Evolutionary conservation across 1,140 invertebrate species (phyloP).

Genomic region (Gerris buenoi): DNA sequence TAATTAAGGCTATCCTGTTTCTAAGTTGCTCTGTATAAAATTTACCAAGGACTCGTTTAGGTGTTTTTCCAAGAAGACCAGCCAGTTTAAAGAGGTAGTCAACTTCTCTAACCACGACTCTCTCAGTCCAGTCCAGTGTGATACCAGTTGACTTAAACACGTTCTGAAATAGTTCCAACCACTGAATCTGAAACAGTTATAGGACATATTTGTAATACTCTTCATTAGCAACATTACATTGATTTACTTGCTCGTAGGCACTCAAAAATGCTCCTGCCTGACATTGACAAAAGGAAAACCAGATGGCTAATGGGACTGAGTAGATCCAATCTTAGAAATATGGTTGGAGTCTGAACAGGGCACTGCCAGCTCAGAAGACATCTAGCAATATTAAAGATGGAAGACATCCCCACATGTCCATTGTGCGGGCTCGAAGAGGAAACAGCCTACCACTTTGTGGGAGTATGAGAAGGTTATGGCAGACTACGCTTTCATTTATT

Average conservation of each 20-base stretch:
- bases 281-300: too few species aligned
- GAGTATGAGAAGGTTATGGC: too few species aligned
- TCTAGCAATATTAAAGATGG: too few species aligned
- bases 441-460: too few species aligned
- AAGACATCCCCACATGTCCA: background rate
- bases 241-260: background rate
- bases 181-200: conserved; percentile 26
- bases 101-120: conserved; percentile 24
- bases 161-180: conserved; percentile 21
- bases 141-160: conserved; percentile 19
- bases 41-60: conserved; percentile 21
- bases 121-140: conserved; percentile 19
- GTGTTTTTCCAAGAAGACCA: conserved; percentile 20
- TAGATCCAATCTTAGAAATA: too few species aligned
- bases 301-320: too few species aligned
- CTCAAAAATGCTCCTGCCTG: background rate
- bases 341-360: too few species aligned
- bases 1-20: too few species aligned
- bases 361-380: too few species aligned
- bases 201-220: conserved; percentile 16
- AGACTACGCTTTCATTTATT: too few species aligned
- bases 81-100: conserved; percentile 24
- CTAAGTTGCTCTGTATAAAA: too few species aligned
- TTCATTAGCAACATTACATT: background rate
- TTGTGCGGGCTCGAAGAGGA: too few species aligned